A percentile compares a stretch with the other conserved stretches of the same genome.
Conservation (phyloP, 2,797 vertebrate genomes). For the Pipistrellus kuhlii region DNA sequence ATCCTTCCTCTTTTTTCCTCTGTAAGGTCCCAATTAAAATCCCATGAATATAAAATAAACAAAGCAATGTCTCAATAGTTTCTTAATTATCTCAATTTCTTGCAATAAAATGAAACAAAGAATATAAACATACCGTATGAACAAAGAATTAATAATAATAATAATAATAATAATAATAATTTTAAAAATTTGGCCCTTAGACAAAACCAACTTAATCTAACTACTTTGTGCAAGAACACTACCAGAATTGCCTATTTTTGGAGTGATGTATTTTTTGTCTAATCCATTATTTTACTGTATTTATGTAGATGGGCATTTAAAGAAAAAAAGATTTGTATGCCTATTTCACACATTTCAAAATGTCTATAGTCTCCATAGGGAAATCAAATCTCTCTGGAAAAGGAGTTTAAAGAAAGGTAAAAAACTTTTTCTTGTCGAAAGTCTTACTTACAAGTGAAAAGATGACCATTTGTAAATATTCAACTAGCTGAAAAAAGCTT, state of each 20-base stretch:
- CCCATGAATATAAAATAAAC: not conserved
- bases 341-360: constrained; percentile 37
- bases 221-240: not conserved
- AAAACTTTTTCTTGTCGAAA: not conserved
- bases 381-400: constrained; percentile 10
- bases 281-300: not conserved
- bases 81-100: not conserved
- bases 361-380: not conserved
- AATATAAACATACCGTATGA: not conserved
- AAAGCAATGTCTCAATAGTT: not conserved
- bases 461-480: constrained; percentile 12
- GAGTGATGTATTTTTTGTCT: not conserved
- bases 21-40: not conserved
- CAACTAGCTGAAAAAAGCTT: not conserved
- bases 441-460: not conserved
- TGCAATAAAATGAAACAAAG: constrained; percentile 23
- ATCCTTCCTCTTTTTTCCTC: not conserved
- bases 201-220: not conserved
- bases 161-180: constrained; percentile 13
- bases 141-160: not conserved
- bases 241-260: constrained; percentile 18
- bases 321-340: not conserved
- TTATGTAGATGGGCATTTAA: constrained; percentile 1
- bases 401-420: constrained; percentile 32
- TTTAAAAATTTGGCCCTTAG: not conserved